These are phyloP conservation scores for Chinchilla lanigera DNA, from an alignment of 2,113 vertebrate species.

Conservation along the genomic window DNA sequence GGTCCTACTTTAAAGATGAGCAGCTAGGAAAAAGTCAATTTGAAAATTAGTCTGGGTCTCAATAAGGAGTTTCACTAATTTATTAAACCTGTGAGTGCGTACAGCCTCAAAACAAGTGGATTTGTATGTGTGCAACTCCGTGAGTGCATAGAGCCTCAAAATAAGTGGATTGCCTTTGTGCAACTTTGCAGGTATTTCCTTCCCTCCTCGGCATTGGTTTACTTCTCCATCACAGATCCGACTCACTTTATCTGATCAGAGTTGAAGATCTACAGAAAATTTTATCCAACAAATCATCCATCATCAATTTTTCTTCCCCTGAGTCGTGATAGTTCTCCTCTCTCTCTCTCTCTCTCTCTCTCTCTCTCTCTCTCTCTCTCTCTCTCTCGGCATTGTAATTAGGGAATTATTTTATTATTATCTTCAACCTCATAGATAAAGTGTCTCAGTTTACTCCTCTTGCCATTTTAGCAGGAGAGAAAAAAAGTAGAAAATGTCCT, in stretches of 20 bases:
- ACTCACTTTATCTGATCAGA: background rate
- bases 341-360: background rate
- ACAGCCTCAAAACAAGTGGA: background rate
- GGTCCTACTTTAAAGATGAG: conserved; percentile 13
- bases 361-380: background rate
- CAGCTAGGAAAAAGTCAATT: background rate
- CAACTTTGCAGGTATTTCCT: background rate
- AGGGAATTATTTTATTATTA: conserved; percentile 6
- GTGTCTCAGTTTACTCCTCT: background rate
- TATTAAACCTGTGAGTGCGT: background rate
- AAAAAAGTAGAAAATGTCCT: background rate
- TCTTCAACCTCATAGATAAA: conserved; percentile 24
- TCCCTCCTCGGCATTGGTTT: background rate
- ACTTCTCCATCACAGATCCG: background rate
- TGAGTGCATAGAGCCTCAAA: background rate
- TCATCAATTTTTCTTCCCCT: background rate
- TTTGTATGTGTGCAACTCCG: background rate
- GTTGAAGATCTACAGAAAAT: conserved; percentile 33
- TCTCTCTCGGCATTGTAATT: background rate
- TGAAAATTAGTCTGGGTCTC: conserved; percentile 36
- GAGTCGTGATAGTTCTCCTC: background rate
- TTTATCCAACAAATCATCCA: background rate
- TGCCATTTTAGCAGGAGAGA: background rate
- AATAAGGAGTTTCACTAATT: background rate
- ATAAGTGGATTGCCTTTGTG: background rate